Base-by-base conservation (phyloP, 37 sponge, comb jelly and placozoan species). In the Axinella damicornis region DNA sequence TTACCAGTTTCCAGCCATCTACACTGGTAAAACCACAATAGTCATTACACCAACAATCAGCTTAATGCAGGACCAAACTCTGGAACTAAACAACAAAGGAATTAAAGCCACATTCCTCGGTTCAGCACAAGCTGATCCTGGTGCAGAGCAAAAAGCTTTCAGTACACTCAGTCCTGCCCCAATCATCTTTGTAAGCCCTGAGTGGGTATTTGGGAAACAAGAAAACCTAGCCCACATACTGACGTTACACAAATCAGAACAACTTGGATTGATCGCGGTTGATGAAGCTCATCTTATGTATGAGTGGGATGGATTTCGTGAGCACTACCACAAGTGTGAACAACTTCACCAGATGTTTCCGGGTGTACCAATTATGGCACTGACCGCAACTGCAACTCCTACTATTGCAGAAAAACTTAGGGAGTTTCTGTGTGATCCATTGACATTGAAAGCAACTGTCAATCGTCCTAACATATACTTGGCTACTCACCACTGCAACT, bases 11-110 rank as follows among this genome's bases (percentile, higher is more conserved):
- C 71, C 71, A 31, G 71, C 71, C 32, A 35, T 70, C 5, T 70
- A 31, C 39, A 70, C 39, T 22, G 36, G 36, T 11, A 31, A 35
- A 35, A 31, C 36, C 6, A 70, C 71, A 9, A 34, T 70, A 6
- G 71, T 70, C 28, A 70, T 70, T 36, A 28, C 71, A 70, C 71
- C 71, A 14, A 70, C 71, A n/a, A 70, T 70, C 21, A 70, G 71
- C 15, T 35, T 70, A 70, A 70, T 70, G 71, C 71, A 70, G 21
- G 71, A 70, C 34, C 71, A 70, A 35, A 70, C 71, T 21, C 30
- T 17, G 15, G 25, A 65, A 70, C 34, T 31, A 28, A 9, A 70
- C 21, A 70, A 16, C 14, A 71, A 39, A 36, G 20, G 71, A 33
- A 70, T 70, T n/a, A 22, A 31, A 18, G 71, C 71, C 4, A 38